Percentiles rank a stretch among this genome's conserved stretches.
These are phyloP conservation scores for Drosophila mimetica DNA, from an alignment of 2,888 invertebrate genomes.

Conservation along the genomic window DNA sequence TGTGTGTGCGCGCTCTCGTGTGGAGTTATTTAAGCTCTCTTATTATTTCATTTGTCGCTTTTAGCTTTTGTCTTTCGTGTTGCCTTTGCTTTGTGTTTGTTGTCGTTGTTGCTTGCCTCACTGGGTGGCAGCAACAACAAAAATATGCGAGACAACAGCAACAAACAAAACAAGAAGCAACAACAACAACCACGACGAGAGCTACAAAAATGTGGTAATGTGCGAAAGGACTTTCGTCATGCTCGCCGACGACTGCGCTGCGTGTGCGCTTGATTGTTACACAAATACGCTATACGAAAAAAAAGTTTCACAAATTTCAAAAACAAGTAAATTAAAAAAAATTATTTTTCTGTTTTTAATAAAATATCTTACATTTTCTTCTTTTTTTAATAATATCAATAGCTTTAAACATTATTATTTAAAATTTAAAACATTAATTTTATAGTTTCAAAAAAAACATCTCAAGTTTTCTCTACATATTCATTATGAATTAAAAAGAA, in stretches of 20 bases:
- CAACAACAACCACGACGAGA: constrained; percentile 28
- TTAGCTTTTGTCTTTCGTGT: constrained; percentile 81
- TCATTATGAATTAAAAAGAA: too few relatives aligned
- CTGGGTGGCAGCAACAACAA: constrained; percentile 65
- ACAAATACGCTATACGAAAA: constrained; percentile 21
- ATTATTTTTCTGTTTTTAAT: too few relatives aligned
- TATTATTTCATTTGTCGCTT: constrained; percentile 81
- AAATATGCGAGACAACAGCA: constrained; percentile 30
- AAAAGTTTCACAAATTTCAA: not conserved
- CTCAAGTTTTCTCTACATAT: too few relatives aligned
- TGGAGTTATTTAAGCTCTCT: constrained; percentile 81
- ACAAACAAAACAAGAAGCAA: constrained; percentile 5
- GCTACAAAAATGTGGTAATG: constrained; percentile 77
- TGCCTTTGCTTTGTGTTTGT: constrained; percentile 49
- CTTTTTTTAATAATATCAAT: too few relatives aligned
- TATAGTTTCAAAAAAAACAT: too few relatives aligned
- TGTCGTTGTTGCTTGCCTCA: constrained; percentile 49
- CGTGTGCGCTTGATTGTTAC: constrained; percentile 33
- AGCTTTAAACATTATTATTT: too few relatives aligned
- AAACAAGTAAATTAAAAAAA: too few relatives aligned
- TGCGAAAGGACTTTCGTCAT: constrained; percentile 82
- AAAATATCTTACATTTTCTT: too few relatives aligned
- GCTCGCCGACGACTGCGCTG: constrained; percentile 55
- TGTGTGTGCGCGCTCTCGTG: constrained; percentile 65
- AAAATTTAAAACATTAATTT: too few relatives aligned